Evolutionary conservation across 2,113 vertebrate species (phyloP), one percentile per base, ranked within the genome.

Genomic region (Tachysurus fulvidraco): DNA sequence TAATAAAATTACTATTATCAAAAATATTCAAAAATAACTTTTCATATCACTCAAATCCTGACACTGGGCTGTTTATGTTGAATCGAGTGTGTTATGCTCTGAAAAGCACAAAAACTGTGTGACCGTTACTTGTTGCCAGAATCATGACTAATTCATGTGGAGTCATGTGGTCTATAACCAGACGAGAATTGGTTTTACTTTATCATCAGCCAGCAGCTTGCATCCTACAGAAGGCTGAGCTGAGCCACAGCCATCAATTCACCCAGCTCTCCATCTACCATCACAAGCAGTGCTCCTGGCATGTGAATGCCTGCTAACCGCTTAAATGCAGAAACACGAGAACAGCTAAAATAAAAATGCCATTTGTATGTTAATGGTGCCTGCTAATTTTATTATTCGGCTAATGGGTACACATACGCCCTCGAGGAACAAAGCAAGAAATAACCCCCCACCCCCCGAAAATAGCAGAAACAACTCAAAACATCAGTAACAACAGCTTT

Each of bases 311-410:
- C 65, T 83, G 60, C 81, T 76, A 83, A 28, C 74, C 46, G 44
- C 62, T 69, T 77, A n/a, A 67, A 78, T 77, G 50, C 69, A 85
- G 14, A 76, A 55, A 65, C 86, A 82, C 46, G 57, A 17, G 28
- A 59, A 67, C 23, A 13, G 69, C n/a, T 44, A 36, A 59, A 64
- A 54, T 25, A 67, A 69, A 78, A n/a, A 59, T 28, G 30, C 6
- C n/a, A 81, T 85, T 79, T 78, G n/a, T 50, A 87, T 87, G 67
- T 83, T 82, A 89, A 87, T 85, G 54, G 55, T 69, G 57, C 13
- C 64, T 46, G 54, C 11, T 82, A 64, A 67, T 77, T 82, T 77
- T 25, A 81, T 87, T 78, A 85, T 85, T 62, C 71, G 28, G 28
- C 83, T 69, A 85, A 89, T 81, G 65, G 81, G 71, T 69, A 83